Evolutionary conservation across 2,888 invertebrate genomes (phyloP).

Genomic region (Calameuta filiformis): DNA sequence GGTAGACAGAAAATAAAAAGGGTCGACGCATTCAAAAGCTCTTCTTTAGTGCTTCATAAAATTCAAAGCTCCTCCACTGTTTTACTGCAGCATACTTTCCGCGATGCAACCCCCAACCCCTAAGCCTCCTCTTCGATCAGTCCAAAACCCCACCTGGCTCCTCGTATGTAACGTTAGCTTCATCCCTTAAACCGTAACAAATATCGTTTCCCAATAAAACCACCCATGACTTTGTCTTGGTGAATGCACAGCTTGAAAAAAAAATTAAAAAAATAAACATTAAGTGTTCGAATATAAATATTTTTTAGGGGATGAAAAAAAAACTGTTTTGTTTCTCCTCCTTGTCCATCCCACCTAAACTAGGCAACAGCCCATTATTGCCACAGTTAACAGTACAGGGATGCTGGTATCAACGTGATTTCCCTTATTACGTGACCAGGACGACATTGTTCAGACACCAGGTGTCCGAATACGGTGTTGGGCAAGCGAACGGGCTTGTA

Average conservation of each 20-base stretch:
- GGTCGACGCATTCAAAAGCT: conserved; percentile 23
- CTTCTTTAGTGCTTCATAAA: conserved; percentile 30
- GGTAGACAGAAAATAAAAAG: neutral
- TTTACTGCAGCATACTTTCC: conserved; percentile 14
- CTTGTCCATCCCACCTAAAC: neutral
- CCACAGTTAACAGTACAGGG: neutral
- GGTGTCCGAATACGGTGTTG: conserved; percentile 17
- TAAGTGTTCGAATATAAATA: neutral
- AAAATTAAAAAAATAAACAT: neutral
- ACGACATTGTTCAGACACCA: conserved; percentile 22
- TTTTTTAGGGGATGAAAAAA: neutral
- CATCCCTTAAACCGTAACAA: neutral
- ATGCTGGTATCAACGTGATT: neutral
- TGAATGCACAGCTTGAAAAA: neutral
- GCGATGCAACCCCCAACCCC: neutral
- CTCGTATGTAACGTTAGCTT: neutral
- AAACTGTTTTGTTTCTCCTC: too few relatives aligned
- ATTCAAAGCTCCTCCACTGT: conserved; percentile 34
- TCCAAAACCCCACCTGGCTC: neutral
- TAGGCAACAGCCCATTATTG: neutral
- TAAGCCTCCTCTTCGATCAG: neutral
- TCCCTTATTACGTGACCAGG: conserved; percentile 16
- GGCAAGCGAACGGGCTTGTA: neutral
- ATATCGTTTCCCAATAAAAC: neutral
- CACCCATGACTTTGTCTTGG: neutral